phyloP scores from a whole-genome alignment of 1,140 invertebrate genomes.

The Solenopsis invicta region DNA sequence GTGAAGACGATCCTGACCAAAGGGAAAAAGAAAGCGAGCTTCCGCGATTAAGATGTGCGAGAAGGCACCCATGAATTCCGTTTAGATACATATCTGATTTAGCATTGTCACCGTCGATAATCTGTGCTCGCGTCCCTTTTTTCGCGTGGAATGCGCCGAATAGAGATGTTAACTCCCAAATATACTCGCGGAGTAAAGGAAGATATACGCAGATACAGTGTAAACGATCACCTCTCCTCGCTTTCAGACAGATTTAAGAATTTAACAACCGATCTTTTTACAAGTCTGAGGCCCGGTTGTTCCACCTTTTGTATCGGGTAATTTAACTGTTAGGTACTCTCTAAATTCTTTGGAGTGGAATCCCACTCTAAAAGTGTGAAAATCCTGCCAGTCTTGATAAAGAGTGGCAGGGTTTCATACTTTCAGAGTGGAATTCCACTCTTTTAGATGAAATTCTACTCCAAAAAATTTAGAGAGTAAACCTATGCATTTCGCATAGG shows the following conservation, averaged over 20 bases:
- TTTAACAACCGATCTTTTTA: neutral
- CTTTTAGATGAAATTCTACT: no score
- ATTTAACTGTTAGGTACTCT: no score
- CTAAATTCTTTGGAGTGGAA: no score
- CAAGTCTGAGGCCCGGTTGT: no score
- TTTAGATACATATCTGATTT: slow-evolving; percentile 73
- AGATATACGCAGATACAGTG: neutral
- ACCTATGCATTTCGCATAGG: no score
- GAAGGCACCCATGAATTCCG: slow-evolving; percentile 62
- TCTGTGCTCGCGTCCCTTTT: slow-evolving; percentile 27
- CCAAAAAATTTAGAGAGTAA: no score
- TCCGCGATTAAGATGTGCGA: slow-evolving; percentile 74
- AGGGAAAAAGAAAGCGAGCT: slow-evolving; percentile 13
- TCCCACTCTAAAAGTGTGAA: no score
- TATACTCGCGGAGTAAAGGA: neutral
- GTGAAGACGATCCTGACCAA: neutral
- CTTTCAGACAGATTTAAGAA: neutral
- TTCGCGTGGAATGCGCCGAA: slow-evolving; percentile 11
- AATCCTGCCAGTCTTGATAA: no score
- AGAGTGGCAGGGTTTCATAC: no score
- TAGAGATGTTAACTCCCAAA: neutral
- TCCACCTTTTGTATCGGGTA: no score
- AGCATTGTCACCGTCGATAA: slow-evolving; percentile 65
- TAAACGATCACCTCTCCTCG: neutral
- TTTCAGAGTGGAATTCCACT: no score